Base-by-base conservation (phyloP, 92 coral and sea anemone species). In the Phenganax stokvisi region DNA sequence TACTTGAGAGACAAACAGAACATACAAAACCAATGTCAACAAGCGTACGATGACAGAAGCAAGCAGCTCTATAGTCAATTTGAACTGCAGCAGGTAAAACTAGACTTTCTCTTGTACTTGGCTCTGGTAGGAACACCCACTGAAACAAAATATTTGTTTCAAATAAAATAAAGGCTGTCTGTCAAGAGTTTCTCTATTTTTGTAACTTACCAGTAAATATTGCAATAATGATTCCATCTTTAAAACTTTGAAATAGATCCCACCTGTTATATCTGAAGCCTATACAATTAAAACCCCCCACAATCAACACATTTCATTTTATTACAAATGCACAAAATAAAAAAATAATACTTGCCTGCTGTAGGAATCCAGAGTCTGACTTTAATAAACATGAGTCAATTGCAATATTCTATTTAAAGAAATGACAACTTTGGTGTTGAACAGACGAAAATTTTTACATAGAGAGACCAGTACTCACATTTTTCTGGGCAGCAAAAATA, bases 211-310 rank as follows among this genome's bases (percentile, higher is more conserved):
- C 90, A 94, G 71, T 82, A 94, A 87, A 64, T 92, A 92, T 68
- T 94, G 94, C 72, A 94, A 84, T 63, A 94, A 74, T 53, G 97
- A 92, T 37, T 84, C 85, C 85, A 90, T 90, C 74, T 90, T 89
- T 64, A 91, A 91, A 63, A 94, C 88, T 87, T 87, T 90, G 29
- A 94, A 88, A 73, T 94, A 94, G 3, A 89, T 81, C 17, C 98
- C 98, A 29, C 98, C 97, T 64, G 94, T 94, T n/a, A 94, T 90
- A 72, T 94, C 98, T 10, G 98, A 89, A 55, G 98, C 98, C 98
- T 94, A 20, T 20, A 54, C 13, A 55, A n/a, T 10, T 53, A 30
- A 63, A 54, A 54, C 56, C 30, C 17, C 71, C 53, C 78, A 28
- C 25, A 8, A n/a, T 7, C 3, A 73, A 20, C 56, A 51, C 25